Conservation (phyloP, 2,113 vertebrate species). For the Phyllostomus discolor region DNA sequence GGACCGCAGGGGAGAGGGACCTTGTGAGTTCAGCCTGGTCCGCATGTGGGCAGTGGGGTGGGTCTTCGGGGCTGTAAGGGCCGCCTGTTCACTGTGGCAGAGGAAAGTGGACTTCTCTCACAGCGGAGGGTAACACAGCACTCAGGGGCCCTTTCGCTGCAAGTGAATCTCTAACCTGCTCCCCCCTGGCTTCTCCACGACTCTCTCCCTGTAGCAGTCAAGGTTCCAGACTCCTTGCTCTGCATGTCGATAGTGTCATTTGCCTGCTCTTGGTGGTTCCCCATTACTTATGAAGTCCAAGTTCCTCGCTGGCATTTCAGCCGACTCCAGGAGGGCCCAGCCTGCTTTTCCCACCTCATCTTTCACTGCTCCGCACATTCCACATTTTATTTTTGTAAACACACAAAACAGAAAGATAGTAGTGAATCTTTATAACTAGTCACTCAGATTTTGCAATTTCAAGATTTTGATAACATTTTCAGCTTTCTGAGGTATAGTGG, state of each 20-base stretch:
- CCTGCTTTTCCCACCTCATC: background rate
- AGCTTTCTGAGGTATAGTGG: background rate
- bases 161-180: background rate
- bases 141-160: background rate
- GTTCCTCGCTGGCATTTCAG: background rate
- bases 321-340: background rate
- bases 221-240: background rate
- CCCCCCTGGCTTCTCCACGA: background rate
- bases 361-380: background rate
- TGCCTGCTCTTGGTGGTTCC: background rate
- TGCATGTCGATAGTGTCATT: background rate
- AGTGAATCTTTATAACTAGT: background rate
- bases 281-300: background rate
- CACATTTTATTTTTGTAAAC: background rate
- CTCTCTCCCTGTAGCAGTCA: background rate
- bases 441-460: background rate
- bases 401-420: background rate
- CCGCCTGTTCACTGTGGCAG: fast-evolving
- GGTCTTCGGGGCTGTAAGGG: background rate
- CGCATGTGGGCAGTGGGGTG: fast-evolving
- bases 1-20: too few species aligned
- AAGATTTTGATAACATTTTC: background rate
- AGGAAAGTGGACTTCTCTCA: background rate
- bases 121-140: background rate
- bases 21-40: background rate